Base-by-base conservation (phyloP, 2,113 vertebrate species). In the Pitta sordida region DNA sequence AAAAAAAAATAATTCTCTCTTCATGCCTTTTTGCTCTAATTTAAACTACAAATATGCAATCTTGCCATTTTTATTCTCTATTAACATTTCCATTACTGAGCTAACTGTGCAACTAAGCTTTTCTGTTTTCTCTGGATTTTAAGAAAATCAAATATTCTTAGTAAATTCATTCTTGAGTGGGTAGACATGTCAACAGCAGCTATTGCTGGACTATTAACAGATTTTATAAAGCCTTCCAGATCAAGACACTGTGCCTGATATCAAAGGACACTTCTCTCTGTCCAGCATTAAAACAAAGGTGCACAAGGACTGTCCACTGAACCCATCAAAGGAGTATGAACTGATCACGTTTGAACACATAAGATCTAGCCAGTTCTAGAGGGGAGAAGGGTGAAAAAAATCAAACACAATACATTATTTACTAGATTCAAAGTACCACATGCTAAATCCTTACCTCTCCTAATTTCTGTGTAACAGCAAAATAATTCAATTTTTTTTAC, bases 351-450 rank as follows among this genome's bases (percentile, higher is more conserved):
- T 30, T 46, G 39, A 63, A n/a, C 10, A 59, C 11, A 3, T 22
- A 34, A 52, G 8, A 53, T 34, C 15, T 10, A 59, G 7, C 3
- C 26, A 41, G 9, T n/a, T 43, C 68, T 48, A 24, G 15, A 53
- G 17, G 10, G 8, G 11, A 11, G 8, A 12, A 21, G 3, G 10
- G 24, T 10, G 1, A 2, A 30, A 36, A 32, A 23, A 34, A 9
- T 7, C 41, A 39, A 27, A 73, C 4, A 3, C 22, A 62, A 3
- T 5, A 18, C 15, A 39, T 34, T 39, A 26, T 10, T 49, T 27
- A 17, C 2, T 44, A 14, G 53, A 77, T 49, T 24, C 13, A 88
- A 62, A 85, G 67, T 39, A 37, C 0, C 3, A 30, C 13, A n/a
- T 43, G 3, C 24, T 52, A 70, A 62, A 67, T 56, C 30, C 34